Conservation (phyloP, 2,113 vertebrate genomes). For the Silurus meridionalis region DNA sequence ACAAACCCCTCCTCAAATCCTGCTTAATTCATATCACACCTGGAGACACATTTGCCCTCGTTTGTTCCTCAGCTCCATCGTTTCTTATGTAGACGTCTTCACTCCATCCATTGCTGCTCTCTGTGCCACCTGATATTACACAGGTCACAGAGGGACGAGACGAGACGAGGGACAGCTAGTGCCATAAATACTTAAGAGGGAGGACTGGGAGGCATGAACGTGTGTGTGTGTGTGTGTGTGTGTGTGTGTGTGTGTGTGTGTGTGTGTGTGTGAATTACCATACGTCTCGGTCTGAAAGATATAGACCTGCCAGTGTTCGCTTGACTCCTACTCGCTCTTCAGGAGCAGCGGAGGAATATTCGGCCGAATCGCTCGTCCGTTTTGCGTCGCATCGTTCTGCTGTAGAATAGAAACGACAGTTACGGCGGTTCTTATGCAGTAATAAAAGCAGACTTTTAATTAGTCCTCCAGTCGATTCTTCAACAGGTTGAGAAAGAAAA, state of each 20-base stretch:
- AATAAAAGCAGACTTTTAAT: not conserved
- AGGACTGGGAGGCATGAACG: not conserved
- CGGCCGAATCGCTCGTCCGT: slow-evolving; percentile 18
- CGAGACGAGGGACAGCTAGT: slow-evolving; percentile 43
- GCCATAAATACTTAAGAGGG: slow-evolving; percentile 52
- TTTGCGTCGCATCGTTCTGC: not conserved
- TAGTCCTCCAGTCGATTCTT: not conserved
- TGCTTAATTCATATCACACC: slow-evolving; percentile 33
- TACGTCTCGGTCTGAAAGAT: slow-evolving; percentile 15
- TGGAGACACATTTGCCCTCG: slow-evolving; percentile 34
- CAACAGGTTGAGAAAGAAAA: not conserved
- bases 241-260: not conserved
- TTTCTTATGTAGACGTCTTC: slow-evolving; percentile 43
- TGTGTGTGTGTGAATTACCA: slow-evolving; percentile 27
- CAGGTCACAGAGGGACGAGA: slow-evolving; percentile 46
- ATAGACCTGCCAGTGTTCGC: slow-evolving; percentile 10
- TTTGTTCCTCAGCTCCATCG: slow-evolving; percentile 9
- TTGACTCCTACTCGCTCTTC: not conserved
- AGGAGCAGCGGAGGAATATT: slow-evolving; percentile 10
- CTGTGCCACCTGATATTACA: slow-evolving; percentile 60
- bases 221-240: not conserved
- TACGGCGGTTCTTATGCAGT: not conserved
- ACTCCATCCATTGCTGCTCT: slow-evolving; percentile 40
- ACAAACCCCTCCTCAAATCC: slow-evolving; percentile 27
- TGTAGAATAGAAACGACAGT: no score